These are phyloP conservation scores for Stercorarius parasiticus DNA, from an alignment of 2,113 vertebrate species.

Conservation along the genomic window DNA sequence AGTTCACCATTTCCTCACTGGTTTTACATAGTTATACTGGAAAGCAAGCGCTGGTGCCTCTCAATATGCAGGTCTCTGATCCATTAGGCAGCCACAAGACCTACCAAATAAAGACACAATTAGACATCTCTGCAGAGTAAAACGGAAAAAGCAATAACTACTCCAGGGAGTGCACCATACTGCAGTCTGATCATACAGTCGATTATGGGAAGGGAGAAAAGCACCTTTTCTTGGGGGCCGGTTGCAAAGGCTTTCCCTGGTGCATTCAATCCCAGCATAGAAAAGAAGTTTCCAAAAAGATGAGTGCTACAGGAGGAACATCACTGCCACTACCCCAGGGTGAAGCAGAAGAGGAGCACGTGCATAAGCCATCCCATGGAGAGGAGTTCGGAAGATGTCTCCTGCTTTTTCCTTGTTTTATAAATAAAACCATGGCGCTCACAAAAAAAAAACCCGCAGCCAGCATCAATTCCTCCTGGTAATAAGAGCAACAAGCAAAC, in stretches of 20 bases:
- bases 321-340: not conserved
- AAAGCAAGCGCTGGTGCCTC: not conserved
- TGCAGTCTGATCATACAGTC: rapidly evolving
- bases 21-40: not conserved
- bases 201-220: not conserved
- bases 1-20: not conserved
- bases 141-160: not conserved
- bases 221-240: not conserved
- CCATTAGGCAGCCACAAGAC: not conserved
- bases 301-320: not conserved
- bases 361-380: not conserved
- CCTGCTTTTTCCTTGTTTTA: not conserved
- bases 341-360: not conserved
- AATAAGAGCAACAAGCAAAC: not conserved
- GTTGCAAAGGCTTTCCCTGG: not conserved
- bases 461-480: not conserved
- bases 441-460: not conserved
- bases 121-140: not conserved
- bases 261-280: not conserved
- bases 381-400: not conserved
- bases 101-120: not conserved
- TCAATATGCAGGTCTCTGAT: not conserved
- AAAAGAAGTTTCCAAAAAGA: not conserved
- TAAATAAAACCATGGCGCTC: not conserved
- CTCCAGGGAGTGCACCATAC: not conserved